These are phyloP conservation scores for Cenopis cana DNA, from an alignment of 2,888 invertebrate genomes.

Conservation along the genomic window DNA sequence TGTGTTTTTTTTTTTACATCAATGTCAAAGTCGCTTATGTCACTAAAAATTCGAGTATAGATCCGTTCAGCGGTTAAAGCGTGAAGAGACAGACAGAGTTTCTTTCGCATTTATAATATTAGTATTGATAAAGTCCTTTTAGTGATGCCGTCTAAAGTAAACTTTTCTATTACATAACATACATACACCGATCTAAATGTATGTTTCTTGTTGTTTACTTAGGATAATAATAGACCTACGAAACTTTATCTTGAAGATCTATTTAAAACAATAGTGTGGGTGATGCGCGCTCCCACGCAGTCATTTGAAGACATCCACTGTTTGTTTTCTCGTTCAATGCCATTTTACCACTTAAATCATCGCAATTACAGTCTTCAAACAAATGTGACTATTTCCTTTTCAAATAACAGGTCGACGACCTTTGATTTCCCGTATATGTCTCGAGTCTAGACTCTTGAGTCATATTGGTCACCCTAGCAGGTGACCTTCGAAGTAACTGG, in stretches of 20 bases:
- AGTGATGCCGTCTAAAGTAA: not conserved
- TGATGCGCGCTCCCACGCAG: slow-evolving; percentile 29
- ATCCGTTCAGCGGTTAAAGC: no score
- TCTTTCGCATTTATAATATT: no score
- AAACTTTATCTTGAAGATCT: slow-evolving; percentile 20
- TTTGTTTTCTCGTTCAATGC: slow-evolving; percentile 29
- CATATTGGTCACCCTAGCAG: slow-evolving; percentile 29
- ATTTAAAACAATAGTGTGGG: slow-evolving; percentile 34
- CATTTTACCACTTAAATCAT: slow-evolving; percentile 22
- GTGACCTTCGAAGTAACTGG: slow-evolving; percentile 36
- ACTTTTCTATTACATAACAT: not conserved
- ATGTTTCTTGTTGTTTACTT: not conserved
- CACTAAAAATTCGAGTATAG: no score
- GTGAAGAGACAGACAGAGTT: no score
- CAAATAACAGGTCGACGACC: slow-evolving; percentile 9
- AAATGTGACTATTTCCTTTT: slow-evolving; percentile 12
- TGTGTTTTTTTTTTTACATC: no score
- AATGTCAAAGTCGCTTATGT: no score
- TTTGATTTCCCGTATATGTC: not conserved
- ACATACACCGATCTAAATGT: not conserved
- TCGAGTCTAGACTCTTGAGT: not conserved
- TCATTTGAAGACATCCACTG: slow-evolving; percentile 16
- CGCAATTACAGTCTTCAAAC: not conserved
- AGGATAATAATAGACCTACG: slow-evolving; percentile 5
- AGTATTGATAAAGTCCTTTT: no score